Evolutionary conservation across 1,140 invertebrate species (phyloP).

Genomic region (Sycophila sp.): DNA sequence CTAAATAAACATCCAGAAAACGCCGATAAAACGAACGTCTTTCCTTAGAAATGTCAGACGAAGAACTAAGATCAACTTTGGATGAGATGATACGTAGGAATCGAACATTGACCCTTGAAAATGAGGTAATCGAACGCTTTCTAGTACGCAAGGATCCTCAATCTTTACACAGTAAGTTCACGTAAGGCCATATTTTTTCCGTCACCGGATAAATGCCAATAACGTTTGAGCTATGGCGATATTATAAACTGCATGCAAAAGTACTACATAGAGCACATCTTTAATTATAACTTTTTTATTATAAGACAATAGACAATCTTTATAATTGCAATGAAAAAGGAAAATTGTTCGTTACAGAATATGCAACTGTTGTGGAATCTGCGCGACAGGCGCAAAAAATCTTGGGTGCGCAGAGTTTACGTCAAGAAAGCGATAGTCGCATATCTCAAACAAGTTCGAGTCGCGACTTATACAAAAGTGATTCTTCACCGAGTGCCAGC

Average conservation of each 20-base stretch:
- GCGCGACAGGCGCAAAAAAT: constrained; percentile 14
- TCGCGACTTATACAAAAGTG: not conserved
- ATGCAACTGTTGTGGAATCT: not conserved
- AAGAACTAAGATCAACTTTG: constrained; percentile 44
- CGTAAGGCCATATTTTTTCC: not conserved
- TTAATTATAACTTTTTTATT: not conserved
- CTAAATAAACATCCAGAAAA: not conserved
- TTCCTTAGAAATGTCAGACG: constrained; percentile 26
- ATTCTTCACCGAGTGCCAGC: not conserved
- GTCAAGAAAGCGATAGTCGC: no score
- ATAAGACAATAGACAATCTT: no score
- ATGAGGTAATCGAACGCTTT: constrained; percentile 54
- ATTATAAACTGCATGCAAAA: not conserved
- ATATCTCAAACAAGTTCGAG: not conserved
- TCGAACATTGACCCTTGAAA: constrained; percentile 49
- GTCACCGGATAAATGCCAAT: not conserved
- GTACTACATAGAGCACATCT: no score
- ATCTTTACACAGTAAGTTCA: constrained; percentile 6
- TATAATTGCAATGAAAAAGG: no score
- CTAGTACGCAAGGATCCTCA: constrained; percentile 46
- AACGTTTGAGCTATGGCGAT: not conserved
- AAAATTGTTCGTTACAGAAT: not conserved
- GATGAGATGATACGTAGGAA: constrained; percentile 41
- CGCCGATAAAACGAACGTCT: not conserved
- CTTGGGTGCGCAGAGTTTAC: no score